A percentile compares a stretch with the other conserved stretches of the same genome.
Conservation (phyloP, 2,888 invertebrate genomes). For the Folsomia manolachei region DNA sequence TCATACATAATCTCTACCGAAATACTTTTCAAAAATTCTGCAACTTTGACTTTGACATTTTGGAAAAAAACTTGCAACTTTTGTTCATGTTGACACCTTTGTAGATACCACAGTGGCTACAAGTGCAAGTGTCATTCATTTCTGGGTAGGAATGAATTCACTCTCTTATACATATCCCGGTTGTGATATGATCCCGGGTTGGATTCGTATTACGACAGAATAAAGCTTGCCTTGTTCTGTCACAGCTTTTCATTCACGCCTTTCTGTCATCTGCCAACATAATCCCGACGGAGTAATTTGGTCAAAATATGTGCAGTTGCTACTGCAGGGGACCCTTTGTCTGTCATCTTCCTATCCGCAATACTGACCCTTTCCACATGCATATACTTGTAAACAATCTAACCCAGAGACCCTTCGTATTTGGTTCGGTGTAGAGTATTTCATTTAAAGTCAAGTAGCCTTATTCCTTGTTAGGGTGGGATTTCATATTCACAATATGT, state of each 20-base stretch:
- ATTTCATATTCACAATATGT: neutral
- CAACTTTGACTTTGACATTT: neutral
- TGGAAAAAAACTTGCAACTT: too few relatives aligned
- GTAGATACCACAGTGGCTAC: too few relatives aligned
- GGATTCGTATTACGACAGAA: neutral
- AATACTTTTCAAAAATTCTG: too few relatives aligned
- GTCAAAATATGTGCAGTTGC: constrained; percentile 10
- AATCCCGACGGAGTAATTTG: neutral
- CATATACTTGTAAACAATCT: too few relatives aligned
- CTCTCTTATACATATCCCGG: too few relatives aligned
- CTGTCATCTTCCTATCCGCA: neutral
- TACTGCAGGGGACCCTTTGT: neutral
- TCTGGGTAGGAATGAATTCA: too few relatives aligned
- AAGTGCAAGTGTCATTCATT: too few relatives aligned
- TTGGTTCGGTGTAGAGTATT: neutral
- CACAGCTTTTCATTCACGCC: constrained; percentile 12
- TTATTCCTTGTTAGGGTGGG: neutral
- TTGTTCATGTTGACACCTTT: neutral
- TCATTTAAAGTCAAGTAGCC: neutral
- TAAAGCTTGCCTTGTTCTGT: neutral
- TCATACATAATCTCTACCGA: too few relatives aligned
- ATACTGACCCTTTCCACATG: too few relatives aligned
- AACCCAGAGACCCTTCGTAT: neutral
- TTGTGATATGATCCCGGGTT: too few relatives aligned
- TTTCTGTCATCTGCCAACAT: constrained; percentile 14